A percentile compares a stretch with the other conserved stretches of the same genome.
These are phyloP conservation scores for Cloeon dipterum DNA, from an alignment of 2,888 invertebrate species.

Conservation along the genomic window DNA sequence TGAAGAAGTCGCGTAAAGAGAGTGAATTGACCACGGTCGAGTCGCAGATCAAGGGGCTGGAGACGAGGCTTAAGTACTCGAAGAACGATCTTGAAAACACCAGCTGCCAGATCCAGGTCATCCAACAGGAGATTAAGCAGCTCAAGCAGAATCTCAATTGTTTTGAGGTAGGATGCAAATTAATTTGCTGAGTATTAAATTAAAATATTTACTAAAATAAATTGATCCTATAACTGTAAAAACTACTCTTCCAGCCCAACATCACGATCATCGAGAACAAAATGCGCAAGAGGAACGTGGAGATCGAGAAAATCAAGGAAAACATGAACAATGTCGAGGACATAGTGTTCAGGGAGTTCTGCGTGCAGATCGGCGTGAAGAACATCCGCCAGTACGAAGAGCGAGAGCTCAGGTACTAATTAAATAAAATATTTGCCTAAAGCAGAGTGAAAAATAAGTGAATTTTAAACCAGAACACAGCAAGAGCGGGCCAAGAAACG, in stretches of 20 bases:
- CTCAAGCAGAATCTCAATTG: slow-evolving; percentile 40
- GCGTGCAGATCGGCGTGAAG: slow-evolving; percentile 76
- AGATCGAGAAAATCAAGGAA: slow-evolving; percentile 78
- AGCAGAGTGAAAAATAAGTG: too few relatives aligned
- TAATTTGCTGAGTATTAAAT: too few relatives aligned
- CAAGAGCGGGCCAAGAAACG: slow-evolving; percentile 88
- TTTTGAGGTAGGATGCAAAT: slow-evolving; percentile 45
- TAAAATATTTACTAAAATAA: slow-evolving; percentile 14
- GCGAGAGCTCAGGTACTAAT: slow-evolving; percentile 67
- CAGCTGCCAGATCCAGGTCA: slow-evolving; percentile 41
- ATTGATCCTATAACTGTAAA: slow-evolving; percentile 1
- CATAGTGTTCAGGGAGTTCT: slow-evolving; percentile 85
- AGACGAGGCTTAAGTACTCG: slow-evolving; percentile 81
- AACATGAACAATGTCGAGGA: slow-evolving; percentile 96
- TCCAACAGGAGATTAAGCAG: slow-evolving; percentile 40
- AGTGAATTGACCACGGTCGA: slow-evolving; percentile 93
- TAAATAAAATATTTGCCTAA: neutral
- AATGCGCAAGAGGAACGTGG: slow-evolving; percentile 43
- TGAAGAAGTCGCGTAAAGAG: slow-evolving; percentile 92
- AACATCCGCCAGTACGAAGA: slow-evolving; percentile 98
- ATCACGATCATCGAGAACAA: slow-evolving; percentile 34
- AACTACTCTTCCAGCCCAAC: slow-evolving; percentile 20
- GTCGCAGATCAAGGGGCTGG: slow-evolving; percentile 85
- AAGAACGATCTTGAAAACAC: slow-evolving; percentile 77
- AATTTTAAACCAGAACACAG: slow-evolving; percentile 51